These are phyloP conservation scores for Macrotus californicus DNA, from an alignment of 2,113 vertebrate species.

Conservation along the genomic window DNA sequence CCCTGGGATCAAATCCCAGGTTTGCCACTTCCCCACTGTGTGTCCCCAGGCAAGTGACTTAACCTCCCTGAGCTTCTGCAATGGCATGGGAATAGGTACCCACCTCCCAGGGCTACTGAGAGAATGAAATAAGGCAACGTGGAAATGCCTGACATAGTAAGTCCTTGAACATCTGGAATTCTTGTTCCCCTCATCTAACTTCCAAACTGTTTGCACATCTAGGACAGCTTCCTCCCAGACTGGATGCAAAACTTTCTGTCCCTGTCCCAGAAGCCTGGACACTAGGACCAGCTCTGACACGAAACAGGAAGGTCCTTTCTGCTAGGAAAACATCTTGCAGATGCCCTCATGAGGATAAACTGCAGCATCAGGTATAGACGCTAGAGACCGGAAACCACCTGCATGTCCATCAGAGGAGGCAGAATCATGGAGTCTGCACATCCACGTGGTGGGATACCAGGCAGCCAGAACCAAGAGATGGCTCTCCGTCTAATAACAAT, in stretches of 20 bases:
- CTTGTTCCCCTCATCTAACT: neutral
- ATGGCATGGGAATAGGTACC: neutral
- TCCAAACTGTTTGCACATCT: neutral
- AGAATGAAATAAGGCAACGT: neutral
- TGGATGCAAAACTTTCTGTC: neutral
- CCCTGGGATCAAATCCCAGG: neutral
- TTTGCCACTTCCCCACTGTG: neutral
- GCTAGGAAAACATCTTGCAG: neutral
- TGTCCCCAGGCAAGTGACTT: neutral
- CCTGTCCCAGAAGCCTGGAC: neutral
- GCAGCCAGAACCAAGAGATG: neutral
- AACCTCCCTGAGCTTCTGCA: neutral
- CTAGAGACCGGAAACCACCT: neutral
- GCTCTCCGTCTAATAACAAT: neutral
- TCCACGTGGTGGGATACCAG: fast-evolving
- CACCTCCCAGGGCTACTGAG: neutral
- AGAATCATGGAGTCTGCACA: neutral
- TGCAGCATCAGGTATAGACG: neutral
- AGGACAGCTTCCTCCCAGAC: neutral
- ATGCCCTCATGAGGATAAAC: neutral
- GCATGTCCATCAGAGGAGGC: neutral
- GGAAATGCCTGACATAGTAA: neutral
- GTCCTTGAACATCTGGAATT: neutral
- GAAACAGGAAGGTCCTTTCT: neutral
- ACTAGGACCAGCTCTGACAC: neutral